Evolutionary conservation across 2,888 invertebrate species (phyloP).

Genomic region (Alloplasta piceator): DNA sequence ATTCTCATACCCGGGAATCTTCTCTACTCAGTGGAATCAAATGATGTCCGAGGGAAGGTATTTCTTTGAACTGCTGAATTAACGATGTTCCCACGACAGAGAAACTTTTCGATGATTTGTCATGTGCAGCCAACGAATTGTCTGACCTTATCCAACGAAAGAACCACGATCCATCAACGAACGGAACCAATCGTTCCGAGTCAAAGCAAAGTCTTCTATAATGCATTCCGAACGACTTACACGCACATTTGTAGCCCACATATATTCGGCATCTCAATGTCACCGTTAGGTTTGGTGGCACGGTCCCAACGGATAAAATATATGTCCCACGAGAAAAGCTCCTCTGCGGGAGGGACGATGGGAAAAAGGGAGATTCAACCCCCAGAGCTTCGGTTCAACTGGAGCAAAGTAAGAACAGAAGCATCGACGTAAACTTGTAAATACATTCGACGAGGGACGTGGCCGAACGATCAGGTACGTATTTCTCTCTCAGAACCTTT

Average conservation of each 20-base stretch:
- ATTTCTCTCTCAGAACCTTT: slow-evolving; percentile 26
- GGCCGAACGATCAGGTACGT: slow-evolving; percentile 44
- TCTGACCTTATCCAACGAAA: no score
- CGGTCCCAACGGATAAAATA: slow-evolving; percentile 70
- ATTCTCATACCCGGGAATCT: background rate
- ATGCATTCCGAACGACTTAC: no score
- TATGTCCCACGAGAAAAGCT: slow-evolving; percentile 75
- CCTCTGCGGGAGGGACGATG: slow-evolving; percentile 8
- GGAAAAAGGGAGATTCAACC: no score
- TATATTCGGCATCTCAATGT: no score
- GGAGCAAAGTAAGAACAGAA: slow-evolving; percentile 22
- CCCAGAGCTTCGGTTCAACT: background rate
- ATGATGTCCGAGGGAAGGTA: background rate
- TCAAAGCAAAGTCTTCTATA: no score
- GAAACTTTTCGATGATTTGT: no score
- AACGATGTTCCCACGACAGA: slow-evolving; percentile 41
- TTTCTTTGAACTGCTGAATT: background rate
- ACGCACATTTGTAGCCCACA: no score
- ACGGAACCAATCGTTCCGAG: no score
- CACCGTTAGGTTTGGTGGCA: no score
- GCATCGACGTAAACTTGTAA: background rate
- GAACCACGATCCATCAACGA: no score
- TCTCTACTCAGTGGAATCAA: slow-evolving; percentile 4
- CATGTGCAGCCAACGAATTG: no score
- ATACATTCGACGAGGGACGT: slow-evolving; percentile 33